Base-by-base conservation (phyloP, 1,140 invertebrate species). In the Achatina immaculata region DNA sequence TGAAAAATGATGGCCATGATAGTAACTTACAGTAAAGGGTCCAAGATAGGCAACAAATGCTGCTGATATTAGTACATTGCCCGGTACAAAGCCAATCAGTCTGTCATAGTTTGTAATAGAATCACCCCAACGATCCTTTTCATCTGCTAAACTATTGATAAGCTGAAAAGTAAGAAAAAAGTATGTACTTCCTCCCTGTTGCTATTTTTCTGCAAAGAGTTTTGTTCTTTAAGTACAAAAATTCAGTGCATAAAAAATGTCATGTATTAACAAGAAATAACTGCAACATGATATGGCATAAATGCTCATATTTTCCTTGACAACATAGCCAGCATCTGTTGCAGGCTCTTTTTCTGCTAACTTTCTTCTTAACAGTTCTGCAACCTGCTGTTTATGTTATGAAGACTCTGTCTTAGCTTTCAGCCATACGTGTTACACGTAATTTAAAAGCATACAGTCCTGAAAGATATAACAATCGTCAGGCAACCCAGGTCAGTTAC, bases 1-100 rank as follows among this genome's bases (percentile, higher is more conserved):
- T n/a, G n/a, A n/a, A n/a, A n/a, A n/a, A n/a, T n/a, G n/a, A n/a
- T n/a, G n/a, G n/a, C n/a, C n/a, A n/a, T n/a, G n/a, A n/a, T 14
- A 21, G 45, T 73, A 45, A 85, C 86, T 88, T 86, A 90, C 90
- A 58, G 91, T 91, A 75, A 92, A 92, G 28, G 90, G 88, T 73
- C 91, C 91, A 11, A 92, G 88, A 81, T 92, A 92, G 34, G 91
- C 90, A 9, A 92, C 85, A 81, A 83, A 88, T 9, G 83, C 91
- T 40, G 91, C 82, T 0, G 91, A 90, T 11, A 91, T 82, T 6
- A 92, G 75, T 0, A 92, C 88, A 85, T 92, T 91, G 28, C 91
- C 91, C 16, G 91, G 85, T 80, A 91, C 89, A 76, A 91, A 91
- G 55, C 86, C 83, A 9, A 91, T 85, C 7, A 89, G 83, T 45